phyloP scores from a whole-genome alignment of 2,888 invertebrate genomes.

The Dicranocentrus wangi region DNA sequence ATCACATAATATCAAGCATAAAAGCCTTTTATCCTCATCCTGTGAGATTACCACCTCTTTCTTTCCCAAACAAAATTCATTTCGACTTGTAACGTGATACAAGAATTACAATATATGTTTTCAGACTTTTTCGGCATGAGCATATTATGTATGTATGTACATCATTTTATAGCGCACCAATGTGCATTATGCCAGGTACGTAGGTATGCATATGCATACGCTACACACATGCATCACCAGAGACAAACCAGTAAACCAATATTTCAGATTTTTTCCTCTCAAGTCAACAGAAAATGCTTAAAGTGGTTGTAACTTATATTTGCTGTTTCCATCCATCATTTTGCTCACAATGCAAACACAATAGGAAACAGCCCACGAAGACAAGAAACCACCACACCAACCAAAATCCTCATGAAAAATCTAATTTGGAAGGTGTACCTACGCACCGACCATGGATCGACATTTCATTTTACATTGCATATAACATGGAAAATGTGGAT shows the following conservation, averaged over 20 bases:
- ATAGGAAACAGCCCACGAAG: constrained; percentile 36
- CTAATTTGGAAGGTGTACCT: constrained; percentile 11
- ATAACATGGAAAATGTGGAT: constrained; percentile 2
- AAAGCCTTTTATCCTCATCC: constrained; percentile 34
- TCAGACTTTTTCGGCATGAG: not conserved
- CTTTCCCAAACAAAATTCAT: constrained; percentile 35
- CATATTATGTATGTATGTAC: not conserved
- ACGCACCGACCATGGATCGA: not conserved
- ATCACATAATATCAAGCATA: constrained; percentile 5
- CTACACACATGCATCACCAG: no score
- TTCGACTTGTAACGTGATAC: not conserved
- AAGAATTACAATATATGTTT: not conserved
- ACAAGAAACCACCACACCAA: not conserved
- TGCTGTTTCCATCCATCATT: constrained; percentile 2
- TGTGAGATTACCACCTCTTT: constrained; percentile 37
- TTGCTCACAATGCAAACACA: constrained; percentile 26
- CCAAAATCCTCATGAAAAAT: not conserved
- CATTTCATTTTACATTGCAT: not conserved
- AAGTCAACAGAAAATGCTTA: constrained; percentile 12
- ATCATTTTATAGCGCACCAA: constrained; percentile 8
- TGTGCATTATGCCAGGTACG: not conserved
- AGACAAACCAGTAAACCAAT: constrained; percentile 10
- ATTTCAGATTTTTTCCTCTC: constrained; percentile 18
- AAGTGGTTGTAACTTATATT: constrained; percentile 8
- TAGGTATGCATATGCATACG: not conserved